phyloP scores from a whole-genome alignment of 2,888 invertebrate species.

The Nezara viridula region DNA sequence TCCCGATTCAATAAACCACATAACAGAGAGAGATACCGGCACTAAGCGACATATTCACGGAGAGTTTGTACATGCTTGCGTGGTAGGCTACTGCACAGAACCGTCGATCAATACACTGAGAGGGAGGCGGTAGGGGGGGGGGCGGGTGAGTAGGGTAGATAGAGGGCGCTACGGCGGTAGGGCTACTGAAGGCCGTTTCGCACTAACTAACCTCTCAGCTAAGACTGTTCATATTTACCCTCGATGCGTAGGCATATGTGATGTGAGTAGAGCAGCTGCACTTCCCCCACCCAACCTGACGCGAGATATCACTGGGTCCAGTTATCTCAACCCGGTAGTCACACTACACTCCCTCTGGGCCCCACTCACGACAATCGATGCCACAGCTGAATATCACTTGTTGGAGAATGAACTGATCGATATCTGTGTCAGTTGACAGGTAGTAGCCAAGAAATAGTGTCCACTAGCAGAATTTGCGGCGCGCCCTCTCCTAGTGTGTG shows the following conservation, averaged over 20 bases:
- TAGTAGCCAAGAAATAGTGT: constrained; percentile 42
- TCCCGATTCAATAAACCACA: constrained; percentile 62
- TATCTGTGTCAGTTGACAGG: constrained; percentile 59
- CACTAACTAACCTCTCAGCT: constrained; percentile 51
- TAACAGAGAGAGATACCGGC: constrained; percentile 62
- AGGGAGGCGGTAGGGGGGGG: constrained; percentile 49
- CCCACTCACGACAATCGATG: constrained; percentile 62
- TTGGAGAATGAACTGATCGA: constrained; percentile 64
- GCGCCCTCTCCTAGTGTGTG: constrained; percentile 45
- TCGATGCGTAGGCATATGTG: constrained; percentile 50
- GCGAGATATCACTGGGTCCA: neutral
- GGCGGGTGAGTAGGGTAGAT: constrained; percentile 15
- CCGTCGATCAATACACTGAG: constrained; percentile 62
- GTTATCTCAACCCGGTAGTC: neutral
- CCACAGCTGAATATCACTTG: constrained; percentile 64
- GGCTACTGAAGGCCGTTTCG: constrained; percentile 44
- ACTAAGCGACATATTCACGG: constrained; percentile 63
- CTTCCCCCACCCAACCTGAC: constrained; percentile 44
- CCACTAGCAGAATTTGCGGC: neutral
- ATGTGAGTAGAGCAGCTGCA: constrained; percentile 54
- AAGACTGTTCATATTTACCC: constrained; percentile 58
- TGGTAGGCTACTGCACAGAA: constrained; percentile 65
- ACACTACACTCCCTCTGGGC: constrained; percentile 57
- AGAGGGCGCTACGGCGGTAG: constrained; percentile 57
- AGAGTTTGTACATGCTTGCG: constrained; percentile 64